phyloP scores from a whole-genome alignment of 2,797 vertebrate species.

The Pseudomugil tenellus region DNA sequence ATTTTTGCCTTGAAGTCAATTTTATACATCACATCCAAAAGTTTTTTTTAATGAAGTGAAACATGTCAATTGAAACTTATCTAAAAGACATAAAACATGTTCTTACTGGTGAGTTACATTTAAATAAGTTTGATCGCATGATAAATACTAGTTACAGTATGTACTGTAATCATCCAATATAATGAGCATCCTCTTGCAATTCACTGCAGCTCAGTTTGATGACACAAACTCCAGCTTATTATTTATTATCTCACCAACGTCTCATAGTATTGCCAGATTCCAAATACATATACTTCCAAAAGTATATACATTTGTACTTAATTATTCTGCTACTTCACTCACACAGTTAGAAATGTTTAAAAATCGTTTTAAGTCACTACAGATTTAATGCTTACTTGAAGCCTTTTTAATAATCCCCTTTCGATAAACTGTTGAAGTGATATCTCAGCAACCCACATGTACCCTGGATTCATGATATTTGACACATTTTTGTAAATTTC shows the following conservation, averaged over 20 bases:
- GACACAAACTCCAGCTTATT: not conserved
- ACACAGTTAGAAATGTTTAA: not conserved
- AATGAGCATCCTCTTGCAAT: not conserved
- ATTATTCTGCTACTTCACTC: not conserved
- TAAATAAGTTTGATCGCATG: not conserved
- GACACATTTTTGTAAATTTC: too few relatives aligned
- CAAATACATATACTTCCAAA: not conserved
- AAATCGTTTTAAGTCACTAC: not conserved
- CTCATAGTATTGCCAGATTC: not conserved
- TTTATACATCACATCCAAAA: too few relatives aligned
- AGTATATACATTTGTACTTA: not conserved
- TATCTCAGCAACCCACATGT: not conserved
- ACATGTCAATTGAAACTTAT: too few relatives aligned
- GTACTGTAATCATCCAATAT: not conserved
- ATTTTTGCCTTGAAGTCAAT: too few relatives aligned
- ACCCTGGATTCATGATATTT: not conserved
- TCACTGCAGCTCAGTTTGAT: not conserved
- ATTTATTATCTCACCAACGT: not conserved
- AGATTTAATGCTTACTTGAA: not conserved
- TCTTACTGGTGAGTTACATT: too few relatives aligned
- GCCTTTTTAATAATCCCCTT: not conserved
- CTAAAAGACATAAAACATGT: too few relatives aligned
- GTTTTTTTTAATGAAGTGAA: too few relatives aligned
- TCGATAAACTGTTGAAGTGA: not conserved
- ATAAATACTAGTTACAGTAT: not conserved